These are phyloP conservation scores for Euschistus heros DNA, from an alignment of 1,140 invertebrate species.

Conservation along the genomic window DNA sequence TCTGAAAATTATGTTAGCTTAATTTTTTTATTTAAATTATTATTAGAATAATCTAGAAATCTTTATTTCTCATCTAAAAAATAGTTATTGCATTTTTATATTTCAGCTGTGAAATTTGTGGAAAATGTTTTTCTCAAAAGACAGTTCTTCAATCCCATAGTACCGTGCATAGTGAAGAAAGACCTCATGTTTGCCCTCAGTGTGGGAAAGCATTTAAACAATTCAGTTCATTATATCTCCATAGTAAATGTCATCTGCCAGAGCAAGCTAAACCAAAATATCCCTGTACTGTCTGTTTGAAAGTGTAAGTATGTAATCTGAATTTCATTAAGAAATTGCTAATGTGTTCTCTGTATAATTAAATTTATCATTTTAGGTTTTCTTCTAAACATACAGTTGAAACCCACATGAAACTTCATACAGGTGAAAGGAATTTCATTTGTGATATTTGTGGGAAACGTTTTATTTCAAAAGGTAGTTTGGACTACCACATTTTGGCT, in stretches of 20 bases:
- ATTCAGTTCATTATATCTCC: slow-evolving; percentile 31
- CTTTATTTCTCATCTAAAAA: too few relatives aligned
- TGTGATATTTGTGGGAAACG: slow-evolving; percentile 35
- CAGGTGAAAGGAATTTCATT: slow-evolving; percentile 32
- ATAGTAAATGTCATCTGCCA: slow-evolving; percentile 32
- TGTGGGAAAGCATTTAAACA: slow-evolving; percentile 34
- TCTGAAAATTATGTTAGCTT: too few relatives aligned
- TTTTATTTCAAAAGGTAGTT: slow-evolving; percentile 33
- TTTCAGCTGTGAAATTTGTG: slow-evolving; percentile 32
- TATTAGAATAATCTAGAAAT: too few relatives aligned
- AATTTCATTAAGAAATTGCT: not conserved
- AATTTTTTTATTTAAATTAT: too few relatives aligned
- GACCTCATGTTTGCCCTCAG: slow-evolving; percentile 33
- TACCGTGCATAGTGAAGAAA: slow-evolving; percentile 30
- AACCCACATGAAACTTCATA: slow-evolving; percentile 33
- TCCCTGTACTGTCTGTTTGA: slow-evolving; percentile 39
- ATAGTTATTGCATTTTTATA: too few relatives aligned
- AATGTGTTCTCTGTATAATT: not conserved
- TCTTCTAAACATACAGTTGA: slow-evolving; percentile 28
- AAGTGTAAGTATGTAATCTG: slow-evolving; percentile 28
- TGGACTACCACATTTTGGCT: slow-evolving; percentile 40
- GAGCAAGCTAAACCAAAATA: slow-evolving; percentile 31
- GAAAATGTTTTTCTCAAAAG: slow-evolving; percentile 33
- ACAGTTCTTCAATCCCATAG: slow-evolving; percentile 31
- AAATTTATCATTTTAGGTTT: slow-evolving; percentile 23